Conservation (phyloP, 2,113 vertebrate species). For the Steatornis caripensis region DNA sequence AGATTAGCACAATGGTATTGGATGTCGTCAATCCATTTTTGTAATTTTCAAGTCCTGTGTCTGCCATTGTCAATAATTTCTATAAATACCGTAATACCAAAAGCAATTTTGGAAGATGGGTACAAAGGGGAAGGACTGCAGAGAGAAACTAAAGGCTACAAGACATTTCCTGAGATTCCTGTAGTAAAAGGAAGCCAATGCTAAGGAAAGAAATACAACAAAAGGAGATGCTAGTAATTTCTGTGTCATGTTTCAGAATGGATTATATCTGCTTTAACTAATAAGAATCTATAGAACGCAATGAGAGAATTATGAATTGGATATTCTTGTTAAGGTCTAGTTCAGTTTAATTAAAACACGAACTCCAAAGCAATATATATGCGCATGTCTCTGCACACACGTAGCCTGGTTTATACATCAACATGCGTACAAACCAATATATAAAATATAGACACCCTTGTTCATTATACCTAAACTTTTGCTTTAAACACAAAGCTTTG, state of each 20-base stretch:
- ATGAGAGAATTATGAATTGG: conserved; percentile 65
- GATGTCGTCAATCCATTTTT: neutral
- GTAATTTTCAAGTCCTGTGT: neutral
- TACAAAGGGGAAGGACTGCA: neutral
- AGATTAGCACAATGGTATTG: neutral
- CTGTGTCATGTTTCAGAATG: conserved; percentile 38
- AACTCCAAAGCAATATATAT: conserved; percentile 42
- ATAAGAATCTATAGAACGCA: conserved; percentile 38
- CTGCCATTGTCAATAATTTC: neutral
- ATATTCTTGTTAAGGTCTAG: conserved; percentile 67
- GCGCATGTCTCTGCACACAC: neutral
- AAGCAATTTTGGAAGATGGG: neutral
- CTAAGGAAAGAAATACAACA: neutral
- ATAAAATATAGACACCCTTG: conserved; percentile 41
- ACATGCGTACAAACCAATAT: neutral
- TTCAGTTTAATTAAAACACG: conserved; percentile 75
- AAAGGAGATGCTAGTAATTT: conserved; percentile 15
- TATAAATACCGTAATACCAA: neutral
- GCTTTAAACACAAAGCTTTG: conserved; percentile 61
- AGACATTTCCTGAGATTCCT: neutral
- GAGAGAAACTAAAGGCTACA: neutral
- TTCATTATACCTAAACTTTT: conserved; percentile 62
- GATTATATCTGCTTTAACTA: conserved; percentile 62
- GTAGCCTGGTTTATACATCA: conserved; percentile 35
- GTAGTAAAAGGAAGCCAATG: neutral